Base-by-base conservation (phyloP, 2,797 vertebrate genomes). In the Tadarida brasiliensis region DNA sequence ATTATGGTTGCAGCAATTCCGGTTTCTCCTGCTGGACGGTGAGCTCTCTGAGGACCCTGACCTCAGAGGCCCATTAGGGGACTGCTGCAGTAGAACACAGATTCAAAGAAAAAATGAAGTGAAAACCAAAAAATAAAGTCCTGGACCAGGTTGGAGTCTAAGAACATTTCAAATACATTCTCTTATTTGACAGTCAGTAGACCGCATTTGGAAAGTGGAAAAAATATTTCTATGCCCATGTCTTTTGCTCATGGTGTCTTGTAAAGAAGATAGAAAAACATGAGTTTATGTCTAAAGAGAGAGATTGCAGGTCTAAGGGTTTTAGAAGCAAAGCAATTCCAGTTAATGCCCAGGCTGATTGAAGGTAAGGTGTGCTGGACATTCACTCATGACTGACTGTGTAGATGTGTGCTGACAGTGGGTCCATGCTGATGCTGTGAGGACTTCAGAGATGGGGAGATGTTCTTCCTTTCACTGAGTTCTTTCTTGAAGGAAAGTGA, bases 351-450 rank as follows among this genome's bases (percentile, higher is more conserved):
- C 78, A 39, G 9, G n/a, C 44, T 35, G 5, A 9, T 2, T 12
- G 44, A 39, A 39, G 78, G 56, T 63, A 24, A 63, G 24, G 0
- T 4, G 1, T 7, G 5, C 11, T 0, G 0, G 28, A 54, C 16
- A 3, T 49, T 28, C 54, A 24, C 3, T 54, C 5, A 15, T 11
- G n/a, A 9, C 30, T 35, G 5, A 3, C 5, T 30, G 26, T 16
- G 67, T 20, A 5, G 26, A 12, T 19, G 1, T 26, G n/a, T 16
- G 70, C 35, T 1, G 4, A 4, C 1, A 3, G 12, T 0, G 2
- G 16, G 57, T 4, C 61, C n/a, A 1, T 4, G 0, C 2, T 1
- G 24, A 17, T 17, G 2, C 16, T 17, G 10, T 2, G 24, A 15
- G 30, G 9, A 68, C 2, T 4, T 17, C 17, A 5, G 70, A n/a